Percentiles rank a stretch among this genome's conserved stretches.
These are phyloP conservation scores for Maniola jurtina DNA, from an alignment of 1,140 invertebrate species.

Conservation along the genomic window DNA sequence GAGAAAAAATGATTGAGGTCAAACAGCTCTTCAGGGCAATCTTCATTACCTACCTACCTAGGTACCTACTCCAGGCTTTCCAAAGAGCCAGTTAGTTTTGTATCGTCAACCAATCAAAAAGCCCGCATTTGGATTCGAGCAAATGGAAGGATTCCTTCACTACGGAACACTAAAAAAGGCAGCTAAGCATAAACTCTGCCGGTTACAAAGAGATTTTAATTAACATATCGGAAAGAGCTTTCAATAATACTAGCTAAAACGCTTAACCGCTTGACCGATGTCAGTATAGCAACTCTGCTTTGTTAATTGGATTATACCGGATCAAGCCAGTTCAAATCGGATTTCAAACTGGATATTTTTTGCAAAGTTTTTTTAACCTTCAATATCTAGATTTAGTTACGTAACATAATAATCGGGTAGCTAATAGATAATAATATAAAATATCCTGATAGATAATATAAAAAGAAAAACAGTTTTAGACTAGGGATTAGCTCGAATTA, in stretches of 20 bases:
- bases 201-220: constrained; percentile 16
- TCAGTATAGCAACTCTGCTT: constrained; percentile 10
- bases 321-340: constrained; percentile 2
- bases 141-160: too few relatives aligned
- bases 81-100: too few relatives aligned
- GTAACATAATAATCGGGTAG: too few relatives aligned
- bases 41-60: too few relatives aligned
- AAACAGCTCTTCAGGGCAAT: too few relatives aligned
- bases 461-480: too few relatives aligned
- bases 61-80: too few relatives aligned
- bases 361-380: neutral
- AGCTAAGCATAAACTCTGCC: neutral
- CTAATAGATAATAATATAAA: neutral
- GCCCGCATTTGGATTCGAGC: too few relatives aligned
- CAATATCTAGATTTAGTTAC: neutral
- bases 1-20: too few relatives aligned
- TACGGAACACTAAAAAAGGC: too few relatives aligned
- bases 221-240: constrained; percentile 3
- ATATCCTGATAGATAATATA: neutral
- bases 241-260: constrained; percentile 16
- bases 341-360: constrained; percentile 12
- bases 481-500: too few relatives aligned
- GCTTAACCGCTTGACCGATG: neutral
- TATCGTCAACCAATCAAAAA: too few relatives aligned
- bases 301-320: constrained; percentile 24